Percentiles rank a stretch among this genome's conserved stretches.
Evolutionary conservation across 2,888 invertebrate species (phyloP).

Genomic region (Bhutanitis thaidina): DNA sequence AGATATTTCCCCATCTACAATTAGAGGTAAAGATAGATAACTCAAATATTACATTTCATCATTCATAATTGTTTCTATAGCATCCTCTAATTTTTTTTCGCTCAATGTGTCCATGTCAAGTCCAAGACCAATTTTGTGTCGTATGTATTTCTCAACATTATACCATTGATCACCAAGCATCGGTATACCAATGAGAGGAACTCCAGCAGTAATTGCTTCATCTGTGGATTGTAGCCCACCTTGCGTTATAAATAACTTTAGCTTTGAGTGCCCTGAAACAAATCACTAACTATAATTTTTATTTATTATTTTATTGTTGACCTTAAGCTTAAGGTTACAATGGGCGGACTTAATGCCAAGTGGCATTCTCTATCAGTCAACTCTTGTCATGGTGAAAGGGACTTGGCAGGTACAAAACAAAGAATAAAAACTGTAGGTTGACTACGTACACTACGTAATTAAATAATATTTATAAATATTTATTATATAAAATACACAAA

Average conservation of each 20-base stretch:
- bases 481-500: no score
- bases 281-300: neutral
- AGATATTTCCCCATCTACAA: no score
- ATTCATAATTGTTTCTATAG: neutral
- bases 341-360: no score
- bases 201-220: constrained; percentile 47
- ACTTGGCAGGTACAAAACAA: no score
- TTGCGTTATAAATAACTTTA: constrained; percentile 58
- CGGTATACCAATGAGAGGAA: constrained; percentile 47
- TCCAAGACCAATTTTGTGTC: neutral
- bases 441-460: no score
- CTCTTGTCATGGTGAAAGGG: no score
- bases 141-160: constrained; percentile 33
- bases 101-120: neutral
- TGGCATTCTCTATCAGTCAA: no score
- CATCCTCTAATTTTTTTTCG: neutral
- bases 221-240: constrained; percentile 55
- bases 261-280: constrained; percentile 45
- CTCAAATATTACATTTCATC: neutral
- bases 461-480: no score
- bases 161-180: constrained; percentile 49
- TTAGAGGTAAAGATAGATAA: no score
- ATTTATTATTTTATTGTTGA: neutral
- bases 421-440: neutral
- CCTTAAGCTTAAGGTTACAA: no score